These are phyloP conservation scores for Cololabis saira DNA, from an alignment of 2,113 vertebrate species.

Conservation along the genomic window DNA sequence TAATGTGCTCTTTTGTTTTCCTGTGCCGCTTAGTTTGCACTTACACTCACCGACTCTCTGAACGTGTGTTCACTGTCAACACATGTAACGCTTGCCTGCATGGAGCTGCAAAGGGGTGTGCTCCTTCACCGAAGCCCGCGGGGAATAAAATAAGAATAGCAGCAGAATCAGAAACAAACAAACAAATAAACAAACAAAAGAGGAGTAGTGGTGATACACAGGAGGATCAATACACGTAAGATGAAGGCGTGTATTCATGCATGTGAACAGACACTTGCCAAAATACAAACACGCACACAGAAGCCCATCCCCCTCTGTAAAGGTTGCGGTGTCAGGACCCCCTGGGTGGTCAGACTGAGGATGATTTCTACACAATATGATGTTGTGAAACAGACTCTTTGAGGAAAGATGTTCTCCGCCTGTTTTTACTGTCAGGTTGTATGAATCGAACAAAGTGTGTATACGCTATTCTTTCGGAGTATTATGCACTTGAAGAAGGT, in stretches of 20 bases:
- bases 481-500: constrained; percentile 11
- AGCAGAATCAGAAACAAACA: constrained; percentile 52
- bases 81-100: constrained; percentile 43
- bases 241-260: constrained; percentile 72
- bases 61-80: constrained; percentile 68
- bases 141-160: constrained; percentile 60
- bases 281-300: constrained; percentile 64
- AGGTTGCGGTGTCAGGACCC: constrained; percentile 77
- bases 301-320: constrained; percentile 71
- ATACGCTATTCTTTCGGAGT: background rate
- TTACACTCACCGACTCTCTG: constrained; percentile 61
- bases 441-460: background rate
- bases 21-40: constrained; percentile 72
- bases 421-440: constrained; percentile 34
- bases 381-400: constrained; percentile 52
- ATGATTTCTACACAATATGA: constrained; percentile 77
- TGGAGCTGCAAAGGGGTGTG: constrained; percentile 47
- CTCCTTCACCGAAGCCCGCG: constrained; percentile 33
- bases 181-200: constrained; percentile 43
- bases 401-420: constrained; percentile 38
- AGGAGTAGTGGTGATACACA: constrained; percentile 21
- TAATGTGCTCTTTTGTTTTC: constrained; percentile 77
- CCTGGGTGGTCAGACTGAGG: constrained; percentile 87
- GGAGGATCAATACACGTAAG: constrained; percentile 69
- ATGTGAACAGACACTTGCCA: constrained; percentile 72